Base-by-base conservation (phyloP, 2,797 vertebrate species). In the Protonibea diacanthus region DNA sequence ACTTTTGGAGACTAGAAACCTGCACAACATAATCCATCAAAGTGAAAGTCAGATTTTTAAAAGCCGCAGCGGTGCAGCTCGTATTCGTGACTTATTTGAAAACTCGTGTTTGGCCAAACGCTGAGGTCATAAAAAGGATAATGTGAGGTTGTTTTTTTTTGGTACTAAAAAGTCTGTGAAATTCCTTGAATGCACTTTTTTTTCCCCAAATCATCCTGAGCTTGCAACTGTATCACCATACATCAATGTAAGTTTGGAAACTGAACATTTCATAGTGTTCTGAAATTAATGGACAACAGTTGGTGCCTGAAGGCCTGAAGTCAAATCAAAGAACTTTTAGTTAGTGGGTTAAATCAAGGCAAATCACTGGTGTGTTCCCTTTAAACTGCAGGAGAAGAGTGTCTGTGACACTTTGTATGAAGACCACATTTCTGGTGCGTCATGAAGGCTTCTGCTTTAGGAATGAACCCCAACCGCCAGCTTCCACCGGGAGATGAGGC, bases 11-110 rank as follows among this genome's bases (percentile, higher is more conserved):
- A 69, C 38, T 15, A 75, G 56, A 78, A 64, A 61, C 52, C 20
- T 64, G 27, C 51, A 58, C 33, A 67, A 61, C 44, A 38, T 57
- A 67, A 87, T 79, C 72, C 66, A 63, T 79, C 53, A 74, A 6
- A 29, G n/a, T 51, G 25, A 55, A 68, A 58, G 29, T 69, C 55
- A 17, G 53, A 12, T 21, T 66, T 33, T 48, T 17, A 20, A 9
- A 49, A 58, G 6, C 52, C 45, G 48, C 58, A 21, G 47, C 25
- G 4, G 51, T 55, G 13, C 58, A 73, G 45, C 55, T 78, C 38
- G 27, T 14, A 44, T 23, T 49, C 17, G 58, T 23, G 53, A 71
- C 64, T 48, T 15, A 45, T 71, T 61, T 61, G 18, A 71, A 58
- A 59, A 53, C 6, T 45, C 14, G 17, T 2, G 18, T 38, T 75